phyloP scores from a whole-genome alignment of 2,113 vertebrate genomes.

The Machaerirhynchus nigripectus region DNA sequence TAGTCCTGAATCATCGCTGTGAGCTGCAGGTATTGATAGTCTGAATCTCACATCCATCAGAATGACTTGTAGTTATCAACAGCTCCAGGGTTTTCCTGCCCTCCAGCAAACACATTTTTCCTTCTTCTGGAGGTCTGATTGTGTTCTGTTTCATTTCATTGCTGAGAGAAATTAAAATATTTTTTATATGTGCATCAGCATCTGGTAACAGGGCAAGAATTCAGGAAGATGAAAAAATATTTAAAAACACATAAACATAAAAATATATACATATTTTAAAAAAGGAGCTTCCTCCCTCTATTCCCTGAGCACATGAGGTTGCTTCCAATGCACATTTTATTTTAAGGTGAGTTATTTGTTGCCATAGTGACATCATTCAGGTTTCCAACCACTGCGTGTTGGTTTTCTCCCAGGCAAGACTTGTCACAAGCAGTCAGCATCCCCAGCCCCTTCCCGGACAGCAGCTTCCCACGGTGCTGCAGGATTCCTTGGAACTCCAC shows the following conservation, averaged over 20 bases:
- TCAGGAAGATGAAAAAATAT: background rate
- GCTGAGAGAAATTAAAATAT: background rate
- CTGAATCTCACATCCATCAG: background rate
- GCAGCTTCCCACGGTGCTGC: background rate
- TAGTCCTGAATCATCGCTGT: background rate
- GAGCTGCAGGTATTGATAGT: background rate
- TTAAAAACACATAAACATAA: background rate
- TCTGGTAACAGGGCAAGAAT: background rate
- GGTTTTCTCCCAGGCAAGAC: background rate
- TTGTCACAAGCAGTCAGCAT: background rate
- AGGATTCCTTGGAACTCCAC: background rate
- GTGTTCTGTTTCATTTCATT: background rate
- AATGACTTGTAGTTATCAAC: background rate
- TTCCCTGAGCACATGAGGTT: background rate
- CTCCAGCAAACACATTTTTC: background rate
- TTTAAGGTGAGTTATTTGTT: slow-evolving; percentile 55
- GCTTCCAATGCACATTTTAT: background rate
- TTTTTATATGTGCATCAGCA: background rate
- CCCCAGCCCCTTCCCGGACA: background rate
- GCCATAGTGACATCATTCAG: slow-evolving; percentile 26
- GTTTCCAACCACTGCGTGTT: background rate
- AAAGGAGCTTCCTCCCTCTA: background rate
- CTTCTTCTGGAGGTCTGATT: background rate
- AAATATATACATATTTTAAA: background rate
- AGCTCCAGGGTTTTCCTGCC: background rate